Evolutionary conservation across 2,797 vertebrate genomes (phyloP), one percentile per base, ranked within the genome.

Genomic region (Bucorvus abyssinicus): DNA sequence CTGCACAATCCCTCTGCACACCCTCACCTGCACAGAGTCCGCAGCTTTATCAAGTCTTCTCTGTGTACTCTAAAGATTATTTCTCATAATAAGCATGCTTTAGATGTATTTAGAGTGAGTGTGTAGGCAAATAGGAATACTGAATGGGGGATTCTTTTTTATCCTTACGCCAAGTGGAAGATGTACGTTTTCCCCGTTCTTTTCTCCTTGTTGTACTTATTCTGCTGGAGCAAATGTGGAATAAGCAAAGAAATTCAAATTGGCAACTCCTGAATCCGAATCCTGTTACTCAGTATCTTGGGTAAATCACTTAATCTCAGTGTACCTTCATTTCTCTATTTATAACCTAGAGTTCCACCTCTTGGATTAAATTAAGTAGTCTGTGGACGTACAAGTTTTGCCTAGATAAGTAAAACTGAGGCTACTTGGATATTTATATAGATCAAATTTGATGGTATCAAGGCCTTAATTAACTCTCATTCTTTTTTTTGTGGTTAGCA

Each of bases 281-380:
- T 94, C 59, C 42, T 81, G 47, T 94, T 96, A 91, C 75, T 80
- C 56, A 0, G 0, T 81, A 34, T 90, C 7, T 89, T 90, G 83
- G 29, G 71, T 67, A 94, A 94, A 95, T 93, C 94, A 34, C 77
- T 95, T 96, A 85, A 91, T 87, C 77, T 69, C 79, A 67, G 5
- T 34, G 64, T 84, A 88, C 68, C 84, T 97, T 87, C 27, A 44
- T 94, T 90, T 93, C 87, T 70, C 89, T 93, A 91, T 95, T 89
- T 95, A 87, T 94, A 96, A 90, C 57, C 60, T 90, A 52, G 32
- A 90, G 65, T 94, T 90, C 52, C 76, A 90, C 79, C 77, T 93
- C 38, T 84, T 95, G 52, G 32, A 50, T 87, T 85, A 69, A 84
- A 65, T 61, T 45, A 79, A 65, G 44, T 88, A 64, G 36, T 45